A percentile compares a stretch with the other conserved stretches of the same genome.
phyloP scores from a whole-genome alignment of 2,113 vertebrate genomes.

The Agapornis roseicollis region DNA sequence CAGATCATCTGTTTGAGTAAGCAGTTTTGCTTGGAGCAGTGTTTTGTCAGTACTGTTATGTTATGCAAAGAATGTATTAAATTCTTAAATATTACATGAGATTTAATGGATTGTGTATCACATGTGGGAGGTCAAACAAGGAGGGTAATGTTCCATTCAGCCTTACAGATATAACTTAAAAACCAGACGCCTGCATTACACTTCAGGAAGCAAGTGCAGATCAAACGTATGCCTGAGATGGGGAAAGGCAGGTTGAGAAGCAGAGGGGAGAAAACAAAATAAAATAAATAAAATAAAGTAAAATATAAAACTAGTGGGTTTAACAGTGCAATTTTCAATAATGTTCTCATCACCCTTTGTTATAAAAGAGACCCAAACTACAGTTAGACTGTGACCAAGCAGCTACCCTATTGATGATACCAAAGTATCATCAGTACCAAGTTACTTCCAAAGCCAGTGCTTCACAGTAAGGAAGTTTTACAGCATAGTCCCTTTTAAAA shows the following conservation, averaged over 20 bases:
- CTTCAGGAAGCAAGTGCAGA: background rate
- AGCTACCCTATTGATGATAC: background rate
- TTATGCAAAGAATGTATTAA: slow-evolving; percentile 49
- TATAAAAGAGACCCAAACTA: background rate
- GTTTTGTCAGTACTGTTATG: background rate
- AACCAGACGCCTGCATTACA: background rate
- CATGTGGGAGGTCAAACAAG: slow-evolving; percentile 27
- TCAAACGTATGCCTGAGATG: background rate
- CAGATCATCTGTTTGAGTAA: slow-evolving; percentile 6
- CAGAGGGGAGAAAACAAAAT: background rate
- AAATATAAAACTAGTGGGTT: background rate
- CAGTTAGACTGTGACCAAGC: background rate
- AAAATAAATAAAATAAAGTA: background rate
- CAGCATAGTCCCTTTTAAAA: background rate
- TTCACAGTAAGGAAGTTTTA: background rate
- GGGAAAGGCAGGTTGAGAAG: background rate
- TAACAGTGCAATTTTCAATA: background rate
- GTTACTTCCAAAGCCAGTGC: background rate
- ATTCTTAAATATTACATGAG: slow-evolving; percentile 52
- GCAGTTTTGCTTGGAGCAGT: slow-evolving; percentile 14
- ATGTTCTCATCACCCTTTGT: background rate
- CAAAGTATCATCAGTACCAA: background rate
- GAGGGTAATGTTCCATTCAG: background rate
- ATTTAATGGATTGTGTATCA: slow-evolving; percentile 4
- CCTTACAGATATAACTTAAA: background rate